Conservation (phyloP, 2,797 vertebrate genomes). For the Galagoides demidoff region DNA sequence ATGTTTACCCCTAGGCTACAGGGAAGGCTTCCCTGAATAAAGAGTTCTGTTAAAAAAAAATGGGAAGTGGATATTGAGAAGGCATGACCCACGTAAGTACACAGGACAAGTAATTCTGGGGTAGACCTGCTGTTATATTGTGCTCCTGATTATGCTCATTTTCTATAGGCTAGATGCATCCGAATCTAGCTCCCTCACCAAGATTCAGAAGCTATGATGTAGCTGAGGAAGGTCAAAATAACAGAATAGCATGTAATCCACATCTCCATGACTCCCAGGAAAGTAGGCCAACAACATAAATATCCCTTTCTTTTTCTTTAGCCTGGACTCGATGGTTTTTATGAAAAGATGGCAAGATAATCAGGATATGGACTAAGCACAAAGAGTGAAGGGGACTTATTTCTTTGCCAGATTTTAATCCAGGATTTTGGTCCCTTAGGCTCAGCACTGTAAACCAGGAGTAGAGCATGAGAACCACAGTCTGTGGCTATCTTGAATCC, state of each 20-base stretch:
- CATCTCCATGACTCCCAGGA: background rate
- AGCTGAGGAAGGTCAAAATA: background rate
- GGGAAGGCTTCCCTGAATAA: background rate
- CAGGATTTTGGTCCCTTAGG: background rate
- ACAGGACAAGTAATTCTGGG: background rate
- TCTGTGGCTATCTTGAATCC: background rate
- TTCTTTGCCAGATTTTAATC: background rate
- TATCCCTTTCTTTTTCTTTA: constrained; percentile 23
- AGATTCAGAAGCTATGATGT: background rate
- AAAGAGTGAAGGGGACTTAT: background rate
- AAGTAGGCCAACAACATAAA: constrained; percentile 7
- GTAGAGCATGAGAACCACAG: background rate
- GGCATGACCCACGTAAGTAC: background rate
- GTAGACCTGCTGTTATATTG: background rate
- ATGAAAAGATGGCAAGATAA: constrained; percentile 10
- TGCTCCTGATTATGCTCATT: background rate
- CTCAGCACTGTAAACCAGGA: background rate
- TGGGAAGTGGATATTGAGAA: background rate
- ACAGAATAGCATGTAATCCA: background rate
- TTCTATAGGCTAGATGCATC: background rate
- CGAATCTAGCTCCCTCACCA: background rate
- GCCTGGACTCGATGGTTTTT: background rate
- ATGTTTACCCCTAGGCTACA: background rate
- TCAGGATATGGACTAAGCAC: background rate
- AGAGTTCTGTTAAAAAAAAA: background rate